Base-by-base conservation (phyloP, 2,888 invertebrate genomes). In the Hoplodrina blanda region DNA sequence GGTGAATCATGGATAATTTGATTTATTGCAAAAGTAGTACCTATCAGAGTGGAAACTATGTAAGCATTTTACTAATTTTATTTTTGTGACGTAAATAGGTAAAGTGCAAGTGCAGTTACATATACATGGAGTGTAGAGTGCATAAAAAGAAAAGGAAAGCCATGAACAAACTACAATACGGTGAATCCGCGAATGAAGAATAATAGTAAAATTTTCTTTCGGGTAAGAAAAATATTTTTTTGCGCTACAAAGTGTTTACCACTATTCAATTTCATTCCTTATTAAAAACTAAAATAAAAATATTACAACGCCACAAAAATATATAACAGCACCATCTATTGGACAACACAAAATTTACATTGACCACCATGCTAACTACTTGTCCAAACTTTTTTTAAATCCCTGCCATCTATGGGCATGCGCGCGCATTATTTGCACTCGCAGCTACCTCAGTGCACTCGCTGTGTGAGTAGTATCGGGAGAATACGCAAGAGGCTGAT, bases 341-440 rank as follows among this genome's bases (percentile, higher is more conserved):
- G 89, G 81, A 17, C 20, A 33, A 13, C 50, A 54, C 64, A 61
- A 76, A 87, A 91, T 87, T 91, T 88, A 92, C 66, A 69, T 86
- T 81, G 78, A 81, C 70, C 74, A 69, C 46, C 46, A 77, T 78
- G 81, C 73, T 60, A 60, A 70, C 77, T 52, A 68, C 68, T 78
- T 15, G 33, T 52, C 50, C 60, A 78, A 73, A 73, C 62, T 71
- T 82, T 67, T 72, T 41, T 79, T 87, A 86, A 89, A 88, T 89
- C 93, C 94, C 95, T 92, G 95, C 95, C 95, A 95, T 95, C 95
- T 96, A 86, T 94, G 90, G 83, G 83, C 76, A 82, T 87, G 83
- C 84, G 87, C 85, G 85, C 87, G 92, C 91, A 94, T 89, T 89
- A 89, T 85, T 85, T 85, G 78, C 83, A 75, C 61, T 68, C 75